Conservation (phyloP, 2,888 invertebrate genomes). For the Augiades crinisus region DNA sequence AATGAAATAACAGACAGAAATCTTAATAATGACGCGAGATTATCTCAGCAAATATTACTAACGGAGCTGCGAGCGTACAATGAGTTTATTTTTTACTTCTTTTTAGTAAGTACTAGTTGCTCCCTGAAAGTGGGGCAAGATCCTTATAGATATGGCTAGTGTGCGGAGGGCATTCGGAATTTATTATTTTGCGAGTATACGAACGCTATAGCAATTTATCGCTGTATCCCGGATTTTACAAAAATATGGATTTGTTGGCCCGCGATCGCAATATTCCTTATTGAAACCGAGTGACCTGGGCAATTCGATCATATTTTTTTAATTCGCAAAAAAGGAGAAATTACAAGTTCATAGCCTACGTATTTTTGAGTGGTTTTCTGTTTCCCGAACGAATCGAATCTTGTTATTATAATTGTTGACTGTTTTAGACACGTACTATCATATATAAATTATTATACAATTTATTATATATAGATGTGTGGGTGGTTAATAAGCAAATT, state of each 20-base stretch:
- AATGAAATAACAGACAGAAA: no score
- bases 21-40: no score
- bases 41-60: no score
- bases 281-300: background rate
- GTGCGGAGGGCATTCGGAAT: constrained; percentile 53
- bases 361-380: background rate
- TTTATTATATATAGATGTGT: no score
- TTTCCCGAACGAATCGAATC: no score
- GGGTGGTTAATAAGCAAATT: no score
- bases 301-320: background rate
- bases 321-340: background rate
- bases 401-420: no score
- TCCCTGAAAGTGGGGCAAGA: background rate
- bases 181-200: constrained; percentile 69
- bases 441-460: no score
- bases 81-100: no score
- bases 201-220: constrained; percentile 61
- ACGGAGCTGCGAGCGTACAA: no score
- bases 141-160: constrained; percentile 27
- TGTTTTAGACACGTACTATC: no score
- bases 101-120: no score
- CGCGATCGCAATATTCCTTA: constrained; percentile 31
- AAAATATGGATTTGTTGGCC: constrained; percentile 67
- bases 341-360: background rate
- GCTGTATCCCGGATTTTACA: constrained; percentile 55